Base-by-base conservation (phyloP, 1,140 invertebrate species). In the Venturia canescens region DNA sequence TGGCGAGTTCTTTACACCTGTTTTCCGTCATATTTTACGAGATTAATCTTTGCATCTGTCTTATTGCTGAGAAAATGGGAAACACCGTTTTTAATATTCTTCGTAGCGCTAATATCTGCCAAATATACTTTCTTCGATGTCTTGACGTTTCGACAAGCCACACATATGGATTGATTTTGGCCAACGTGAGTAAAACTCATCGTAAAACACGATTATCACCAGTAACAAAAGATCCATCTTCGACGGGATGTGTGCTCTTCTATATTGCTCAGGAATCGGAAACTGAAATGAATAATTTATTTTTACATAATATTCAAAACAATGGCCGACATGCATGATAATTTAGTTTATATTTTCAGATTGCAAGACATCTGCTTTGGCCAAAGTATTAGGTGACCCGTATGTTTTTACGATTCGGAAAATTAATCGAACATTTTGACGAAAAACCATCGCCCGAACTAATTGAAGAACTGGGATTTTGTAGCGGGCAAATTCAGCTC, bases 201-300 rank as follows among this genome's bases (percentile, higher is more conserved):
- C 0, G 31, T 16, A 48, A 80, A 80, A 80, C 83, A 83, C 21
- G 79, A 38, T 9, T 79, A 77, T 71, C 83, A 83, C 83, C 83
- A 83, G 38, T 79, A 83, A 23, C 83, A 80, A 18, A 83, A 48
- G 18, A 83, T 66, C 83, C 83, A 83, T 72, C 83, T 83, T 27
- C 76, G 80, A 29, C 83, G 76, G 4, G 80, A 48, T 2, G 21
- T 82, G 72, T 83, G 83, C n/a, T 81, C 83, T 23, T 83, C 83
- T 29, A 81, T 44, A 34, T 80, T 83, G 48, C 80, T 79, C 48
- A 66, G 48, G 48, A 82, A 83, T n/a, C 80, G 76, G 77, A 83
- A 83, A n/a, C 83, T 83, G 70, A 26, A 82, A 83, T 29, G 13
- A 53, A 78, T 27, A 26, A 29, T 69, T 69, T 69, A 7, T 69